A percentile compares a stretch with the other conserved stretches of the same genome.
Conservation (phyloP, 2,888 invertebrate genomes). For the Hyposoter didymator region DNA sequence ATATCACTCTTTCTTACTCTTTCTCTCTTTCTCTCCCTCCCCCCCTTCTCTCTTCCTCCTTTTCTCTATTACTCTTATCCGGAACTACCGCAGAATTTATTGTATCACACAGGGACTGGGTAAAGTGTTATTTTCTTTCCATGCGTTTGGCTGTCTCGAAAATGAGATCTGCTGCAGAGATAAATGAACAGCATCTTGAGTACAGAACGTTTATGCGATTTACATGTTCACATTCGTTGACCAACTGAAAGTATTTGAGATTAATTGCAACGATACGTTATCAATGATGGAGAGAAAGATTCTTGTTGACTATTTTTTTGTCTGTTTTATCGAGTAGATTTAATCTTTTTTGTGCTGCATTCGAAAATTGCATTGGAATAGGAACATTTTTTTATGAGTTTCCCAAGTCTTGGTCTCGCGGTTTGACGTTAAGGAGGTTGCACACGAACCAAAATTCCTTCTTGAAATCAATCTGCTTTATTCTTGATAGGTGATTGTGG, state of each 20-base stretch:
- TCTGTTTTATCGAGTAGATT: too few species aligned
- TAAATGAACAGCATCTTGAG: conserved; percentile 1
- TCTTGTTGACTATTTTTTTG: background rate
- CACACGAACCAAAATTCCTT: too few species aligned
- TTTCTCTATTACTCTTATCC: background rate
- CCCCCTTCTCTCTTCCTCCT: background rate
- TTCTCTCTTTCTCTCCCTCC: background rate
- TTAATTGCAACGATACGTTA: background rate
- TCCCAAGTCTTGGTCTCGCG: too few species aligned
- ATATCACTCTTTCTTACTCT: conserved; percentile 30
- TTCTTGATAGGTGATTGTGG: too few species aligned
- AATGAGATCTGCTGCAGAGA: background rate
- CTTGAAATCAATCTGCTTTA: too few species aligned
- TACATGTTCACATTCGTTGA: background rate
- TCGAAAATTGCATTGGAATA: too few species aligned
- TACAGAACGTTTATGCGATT: background rate
- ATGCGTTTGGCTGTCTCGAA: background rate
- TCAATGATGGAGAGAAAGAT: background rate
- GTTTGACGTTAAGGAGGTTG: too few species aligned
- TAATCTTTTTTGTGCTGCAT: too few species aligned
- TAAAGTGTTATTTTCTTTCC: conserved; percentile 50
- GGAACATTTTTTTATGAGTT: too few species aligned
- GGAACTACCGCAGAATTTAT: conserved; percentile 50
- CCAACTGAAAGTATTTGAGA: background rate
- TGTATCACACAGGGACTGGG: conserved; percentile 15